Evolutionary conservation across 2,113 vertebrate genomes (phyloP), one percentile per base, ranked within the genome.

Genomic region (Dipodomys ordii): DNA sequence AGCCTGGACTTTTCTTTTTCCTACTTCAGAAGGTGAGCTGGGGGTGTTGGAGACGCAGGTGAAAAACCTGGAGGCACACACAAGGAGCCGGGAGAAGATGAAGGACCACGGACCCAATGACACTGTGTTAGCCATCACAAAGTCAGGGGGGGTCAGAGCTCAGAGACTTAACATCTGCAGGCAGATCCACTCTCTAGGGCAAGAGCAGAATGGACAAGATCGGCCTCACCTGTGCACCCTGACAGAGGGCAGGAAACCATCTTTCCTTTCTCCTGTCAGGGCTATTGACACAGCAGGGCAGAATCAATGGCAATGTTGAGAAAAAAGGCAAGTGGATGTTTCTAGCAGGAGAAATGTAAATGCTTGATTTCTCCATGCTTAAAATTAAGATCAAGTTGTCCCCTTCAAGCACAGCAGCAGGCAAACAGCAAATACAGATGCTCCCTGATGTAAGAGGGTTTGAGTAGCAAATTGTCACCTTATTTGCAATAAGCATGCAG

Each of bases 151-250:
- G 28, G 49, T 20, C 30, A 22, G 44, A 82, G 82, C 44, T 1
- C 16, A 22, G 39, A 20, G 64, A 65, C 39, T 16, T 27, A 6
- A 7, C 4, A 71, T 27, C 39, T 18, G 25, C 9, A 32, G 15
- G 64, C 86, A 60, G 39, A 12, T 18, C 15, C 27, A 28, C 15
- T 44, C 72, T 32, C 11, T 16, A 62, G 77, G 23, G 73, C 68
- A n/a, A 15, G 25, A 0, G 10, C 0, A 30, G 44, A 60, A 62
- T 27, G 0, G 0, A 15, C n/a, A 4, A 12, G 4, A n/a, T 53
- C 60, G 9, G 2, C 23, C 64, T 60, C 32, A 44, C 6, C 11
- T 11, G 60, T 6, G 15, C 6, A 6, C 27, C 6, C 22, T 19
- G 22, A 44, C 1, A 6, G 62, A 35, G 46, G 72, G 77, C 25